A percentile compares a stretch with the other conserved stretches of the same genome.
Evolutionary conservation across 2,113 vertebrate genomes (phyloP).

Genomic region (Probosciger aterrimus): DNA sequence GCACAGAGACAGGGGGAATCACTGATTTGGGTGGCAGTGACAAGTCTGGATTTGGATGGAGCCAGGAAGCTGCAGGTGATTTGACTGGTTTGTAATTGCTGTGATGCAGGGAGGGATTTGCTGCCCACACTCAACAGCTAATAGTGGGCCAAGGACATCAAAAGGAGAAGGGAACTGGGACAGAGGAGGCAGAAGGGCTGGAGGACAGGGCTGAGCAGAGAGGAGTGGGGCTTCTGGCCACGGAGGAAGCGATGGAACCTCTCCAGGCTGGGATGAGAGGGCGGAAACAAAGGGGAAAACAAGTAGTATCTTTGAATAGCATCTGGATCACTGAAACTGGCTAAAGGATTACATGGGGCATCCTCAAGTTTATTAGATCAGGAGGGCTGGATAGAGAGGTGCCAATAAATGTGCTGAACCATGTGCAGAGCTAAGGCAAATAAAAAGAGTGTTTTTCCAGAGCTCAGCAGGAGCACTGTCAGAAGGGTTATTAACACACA

Average conservation of each 20-base stretch:
- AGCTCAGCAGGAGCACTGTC: not conserved
- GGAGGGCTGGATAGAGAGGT: not conserved
- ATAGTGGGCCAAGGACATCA: not conserved
- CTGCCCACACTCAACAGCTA: not conserved
- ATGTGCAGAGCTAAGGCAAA: not conserved
- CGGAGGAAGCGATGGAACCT: not conserved
- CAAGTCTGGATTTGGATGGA: not conserved
- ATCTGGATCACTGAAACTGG: not conserved
- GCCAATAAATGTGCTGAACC: not conserved
- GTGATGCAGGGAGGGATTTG: accelerated
- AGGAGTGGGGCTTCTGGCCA: not conserved
- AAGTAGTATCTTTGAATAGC: not conserved
- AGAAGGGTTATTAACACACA: not conserved
- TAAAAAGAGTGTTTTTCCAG: not conserved
- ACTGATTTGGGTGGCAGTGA: not conserved
- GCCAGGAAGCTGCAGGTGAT: not conserved
- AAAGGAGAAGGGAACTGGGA: not conserved
- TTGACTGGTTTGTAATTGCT: not conserved
- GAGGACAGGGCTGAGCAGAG: not conserved
- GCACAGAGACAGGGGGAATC: not conserved
- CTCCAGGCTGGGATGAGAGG: not conserved
- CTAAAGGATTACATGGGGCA: not conserved
- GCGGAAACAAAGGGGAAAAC: not conserved
- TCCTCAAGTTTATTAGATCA: not conserved
- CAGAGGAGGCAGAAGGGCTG: not conserved